Base-by-base conservation (phyloP, 2,888 invertebrate genomes). In the Rotaria socialis region DNA sequence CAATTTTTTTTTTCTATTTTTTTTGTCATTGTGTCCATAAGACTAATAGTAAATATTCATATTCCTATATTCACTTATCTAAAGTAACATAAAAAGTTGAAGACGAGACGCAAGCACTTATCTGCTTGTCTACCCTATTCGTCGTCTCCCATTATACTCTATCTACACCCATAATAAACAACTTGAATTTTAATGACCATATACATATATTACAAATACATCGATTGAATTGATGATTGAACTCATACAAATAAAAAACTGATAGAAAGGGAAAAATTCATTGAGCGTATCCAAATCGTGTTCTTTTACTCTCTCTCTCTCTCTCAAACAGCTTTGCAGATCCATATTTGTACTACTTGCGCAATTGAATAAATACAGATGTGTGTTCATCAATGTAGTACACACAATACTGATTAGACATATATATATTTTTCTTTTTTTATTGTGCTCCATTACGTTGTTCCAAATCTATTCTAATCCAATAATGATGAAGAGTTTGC, bases 151-250 rank as follows among this genome's bases (percentile, higher is more conserved):
- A 67, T 35, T 24, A 35, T 27, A 67, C 67, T 67, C 16, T 2
- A 35, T 16, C 67, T 35, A 27, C 16, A 67, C 67, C 67, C 27
- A 67, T 67, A 67, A 67, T 67, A 67, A 67, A 67, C 67, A 67
- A 67, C 67, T 67, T 67, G 35, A 67, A 67, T 67, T 27, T 67
- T 67, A 35, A 67, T 67, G 35, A 67, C 67, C 67, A 67, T 67
- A 67, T 16, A 67, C 35, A 67, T 35, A 67, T 67, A 16, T 27
- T 14, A 67, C 16, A 35, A 67, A 5, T 67, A 35, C 35, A 67
- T 67, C 35, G 35, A 67, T 67, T 67, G 35, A 67, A 35, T 67
- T 35, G 67, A 67, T 67, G 35, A 35, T 35, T 67, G 27, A 67
- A 67, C 1, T 67, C 27, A 35, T 67, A 27, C 35, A 5, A 10